Percentiles rank a stretch among this genome's conserved stretches.
Evolutionary conservation across 2,797 vertebrate species (phyloP).

Genomic region (Scleropages formosus): DNA sequence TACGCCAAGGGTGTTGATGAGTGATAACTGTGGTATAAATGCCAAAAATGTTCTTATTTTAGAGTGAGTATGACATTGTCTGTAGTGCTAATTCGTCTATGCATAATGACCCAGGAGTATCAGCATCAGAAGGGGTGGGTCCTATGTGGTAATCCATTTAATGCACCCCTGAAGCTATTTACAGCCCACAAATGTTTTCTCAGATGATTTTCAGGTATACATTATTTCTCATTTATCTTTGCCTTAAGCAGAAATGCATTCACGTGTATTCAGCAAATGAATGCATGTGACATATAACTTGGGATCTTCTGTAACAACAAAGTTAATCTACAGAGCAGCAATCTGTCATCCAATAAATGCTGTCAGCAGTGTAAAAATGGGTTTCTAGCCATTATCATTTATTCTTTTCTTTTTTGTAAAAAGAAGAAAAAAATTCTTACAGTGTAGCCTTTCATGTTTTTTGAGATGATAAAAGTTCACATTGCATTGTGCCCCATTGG

Average conservation of each 20-base stretch:
- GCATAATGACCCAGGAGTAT: slow-evolving; percentile 32
- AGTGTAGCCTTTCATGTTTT: neutral
- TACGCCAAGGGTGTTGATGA: neutral
- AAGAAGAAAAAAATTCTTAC: neutral
- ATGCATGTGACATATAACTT: slow-evolving; percentile 22
- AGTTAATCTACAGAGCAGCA: slow-evolving; percentile 32
- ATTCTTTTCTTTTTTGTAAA: neutral
- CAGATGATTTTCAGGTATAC: slow-evolving; percentile 22
- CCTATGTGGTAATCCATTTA: slow-evolving; percentile 43
- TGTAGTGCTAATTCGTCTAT: slow-evolving; percentile 31
- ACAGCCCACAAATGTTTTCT: slow-evolving; percentile 24
- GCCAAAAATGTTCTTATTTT: slow-evolving; percentile 8
- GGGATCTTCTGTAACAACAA: slow-evolving; percentile 22
- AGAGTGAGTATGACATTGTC: slow-evolving; percentile 21
- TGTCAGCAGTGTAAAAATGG: no score
- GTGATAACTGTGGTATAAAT: slow-evolving; percentile 1
- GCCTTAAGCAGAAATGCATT: slow-evolving; percentile 9
- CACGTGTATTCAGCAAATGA: slow-evolving; percentile 25
- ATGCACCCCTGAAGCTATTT: slow-evolving; percentile 38
- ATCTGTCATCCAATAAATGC: slow-evolving; percentile 28
- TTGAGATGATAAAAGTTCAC: neutral
- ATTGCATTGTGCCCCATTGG: neutral
- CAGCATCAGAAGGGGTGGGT: slow-evolving; percentile 23
- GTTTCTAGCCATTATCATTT: no score
- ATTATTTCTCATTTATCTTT: slow-evolving; percentile 36